A percentile compares a stretch with the other conserved stretches of the same genome.
Conservation (phyloP, 2,888 invertebrate genomes). For the Lochmaea crataegi region DNA sequence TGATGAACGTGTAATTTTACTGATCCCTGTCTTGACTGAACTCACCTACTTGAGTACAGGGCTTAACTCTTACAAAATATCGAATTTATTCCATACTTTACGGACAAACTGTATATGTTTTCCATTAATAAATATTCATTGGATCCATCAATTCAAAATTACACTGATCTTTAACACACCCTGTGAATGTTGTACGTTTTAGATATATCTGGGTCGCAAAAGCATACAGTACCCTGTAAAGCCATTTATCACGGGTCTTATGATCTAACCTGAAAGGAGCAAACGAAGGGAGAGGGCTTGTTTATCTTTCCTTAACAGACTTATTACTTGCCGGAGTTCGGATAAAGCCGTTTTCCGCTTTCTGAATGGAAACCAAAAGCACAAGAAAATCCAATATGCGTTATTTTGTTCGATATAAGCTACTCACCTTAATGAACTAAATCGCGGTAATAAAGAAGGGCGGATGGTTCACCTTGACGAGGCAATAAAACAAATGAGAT, state of each 20-base stretch:
- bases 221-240: slow-evolving; percentile 21
- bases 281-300: slow-evolving; percentile 25
- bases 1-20: too few species aligned
- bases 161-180: too few species aligned
- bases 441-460: slow-evolving; percentile 22
- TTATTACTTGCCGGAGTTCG: slow-evolving; percentile 30
- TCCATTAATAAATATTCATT: too few species aligned
- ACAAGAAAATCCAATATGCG: slow-evolving; percentile 34
- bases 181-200: too few species aligned
- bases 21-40: too few species aligned
- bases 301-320: slow-evolving; percentile 33
- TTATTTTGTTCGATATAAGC: slow-evolving; percentile 27
- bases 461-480: background rate
- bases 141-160: too few species aligned
- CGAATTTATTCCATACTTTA: too few species aligned
- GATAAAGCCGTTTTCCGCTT: slow-evolving; percentile 29
- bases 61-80: too few species aligned
- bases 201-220: background rate
- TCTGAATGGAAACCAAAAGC: slow-evolving; percentile 23
- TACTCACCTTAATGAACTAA: slow-evolving; percentile 27
- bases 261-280: slow-evolving; percentile 32
- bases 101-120: too few species aligned
- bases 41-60: too few species aligned
- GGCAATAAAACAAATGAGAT: background rate
- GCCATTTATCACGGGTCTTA: slow-evolving; percentile 25